Evolutionary conservation across 2,888 invertebrate genomes (phyloP), one percentile per base, ranked within the genome.

Genomic region (Aspidapion aeneum): DNA sequence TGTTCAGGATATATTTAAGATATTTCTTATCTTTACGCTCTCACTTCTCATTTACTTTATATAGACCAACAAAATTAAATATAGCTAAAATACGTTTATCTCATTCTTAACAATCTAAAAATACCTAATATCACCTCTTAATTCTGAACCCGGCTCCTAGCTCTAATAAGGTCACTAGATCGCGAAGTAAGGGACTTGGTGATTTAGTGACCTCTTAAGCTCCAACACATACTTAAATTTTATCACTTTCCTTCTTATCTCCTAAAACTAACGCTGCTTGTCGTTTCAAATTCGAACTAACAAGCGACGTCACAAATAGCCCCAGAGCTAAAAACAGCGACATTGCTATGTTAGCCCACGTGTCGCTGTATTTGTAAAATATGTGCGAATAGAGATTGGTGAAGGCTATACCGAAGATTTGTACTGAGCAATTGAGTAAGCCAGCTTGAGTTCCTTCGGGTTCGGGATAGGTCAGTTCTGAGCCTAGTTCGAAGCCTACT

Each of bases 401-500:
- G 70, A 95, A 88, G 17, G 86, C 79, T 62, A 96, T 94, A 16
- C 93, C 94, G 77, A 93, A 93, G 1, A 88, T 76, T 84, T 93
- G 90, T 1, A 90, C 89, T 55, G 89, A 91, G n/a, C 96, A 96
- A 78, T 99, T 99, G 55, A 99, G 83, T 52, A 99, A 82, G 1
- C 98, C 98, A 0, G 97, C 93, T 0, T 97, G 94, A 0, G 98
- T 98, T 17, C 98, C 98, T 82, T 99, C 98, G 0, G 98, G 94
- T 78, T 96, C 96, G 0, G 98, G 98, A 77, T 94, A 98, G 0
- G 98, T 99, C 54, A 99, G 83, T 81, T 98, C 98, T 0, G 98
- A 95, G 1, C 96, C 98, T 74, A 98, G 92, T 80, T 98, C 98
- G 82, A 98, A 99, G 1, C 98, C 98, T 17, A 99, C 94, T 0